Evolutionary conservation across 2,888 invertebrate species (phyloP), one percentile per base, ranked within the genome.

Genomic region (Teinopalpus imperialis): DNA sequence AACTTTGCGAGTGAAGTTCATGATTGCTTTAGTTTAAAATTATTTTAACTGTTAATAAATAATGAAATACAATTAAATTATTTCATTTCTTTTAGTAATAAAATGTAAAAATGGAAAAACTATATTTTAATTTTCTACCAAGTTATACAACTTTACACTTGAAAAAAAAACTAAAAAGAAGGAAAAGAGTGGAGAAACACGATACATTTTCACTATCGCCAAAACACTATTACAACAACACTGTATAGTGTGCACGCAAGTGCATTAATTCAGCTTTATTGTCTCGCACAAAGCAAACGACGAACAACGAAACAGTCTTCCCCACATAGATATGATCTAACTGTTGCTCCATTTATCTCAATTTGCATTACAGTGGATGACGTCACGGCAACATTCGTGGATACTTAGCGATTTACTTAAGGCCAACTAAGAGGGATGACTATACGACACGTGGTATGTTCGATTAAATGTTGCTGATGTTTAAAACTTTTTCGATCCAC

Each of bases 291-390:
- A 46, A 46, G 24, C 45, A 45, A 27, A 23, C 39, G 10, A 14
- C 16, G 40, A 34, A 46, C 40, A 40, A 40, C 46, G 46, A 35
- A 45, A 45, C 34, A 40, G 21, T 46, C 21, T 46, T 40, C 40
- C 40, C 46, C 34, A 40, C 34, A 40, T 40, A 40, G 45, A 45
- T 45, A 46, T 37, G 40, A 46, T 35, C 46, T 32, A 21, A 39
- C 31, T 23, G 34, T 40, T 40, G 40, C 12, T 23, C 46, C 40
- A 40, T 41, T 46, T 46, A 41, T 46, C 40, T 46, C 29, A 34
- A 29, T 40, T 40, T 46, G 16, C 40, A 45, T 45, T 35, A 21
- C 37, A n/a, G 35, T 10, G 8, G n/a, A 8, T 46, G 34, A 46
- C 46, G 46, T 41, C 46, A 41, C 4, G 3, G 8, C 14, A 9